Base-by-base conservation (phyloP, 2,888 invertebrate species). In the Mythimna pallens region DNA sequence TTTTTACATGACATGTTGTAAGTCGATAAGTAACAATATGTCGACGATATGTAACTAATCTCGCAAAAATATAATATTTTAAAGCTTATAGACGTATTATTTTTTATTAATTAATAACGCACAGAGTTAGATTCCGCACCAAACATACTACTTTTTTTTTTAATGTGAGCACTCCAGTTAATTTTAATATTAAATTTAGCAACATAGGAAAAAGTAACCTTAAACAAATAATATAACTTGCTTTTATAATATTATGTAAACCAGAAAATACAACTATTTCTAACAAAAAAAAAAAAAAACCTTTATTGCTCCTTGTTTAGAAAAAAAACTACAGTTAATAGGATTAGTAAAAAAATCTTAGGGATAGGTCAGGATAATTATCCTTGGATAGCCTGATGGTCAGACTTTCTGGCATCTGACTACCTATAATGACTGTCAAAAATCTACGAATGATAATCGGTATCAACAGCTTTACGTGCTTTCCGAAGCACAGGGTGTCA, bases 1-100 rank as follows among this genome's bases (percentile, higher is more conserved):
- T 69, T 65, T 57, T 67, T 43, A 67, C 55, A 67, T 66, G 65
- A 69, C 78, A 76, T 65, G 36, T 87, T 78, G 89, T 90, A 90
- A 89, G 89, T 89, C 74, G 67, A 70, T 79, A 34, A 52, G 43
- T 55, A 64, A 68, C 36, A 62, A 66, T 66, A 63, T 74, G 67
- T 80, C 70, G 40, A 77, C 47, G 34, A 12, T 63, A 64, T 80
- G 71, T 73, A 58, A 82, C 85, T 81, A 86, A 84, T 82, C 40
- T 65, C 54, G 82, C 69, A 57, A 70, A 75, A 62, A 50, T 50
- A 70, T 57, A 76, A 66, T 71, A 57, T 58, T 72, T 63, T 54
- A 61, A 69, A 75, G 71, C 75, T 84, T 70, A 65, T 66, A 76
- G 0, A 43, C 64, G 25, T 40, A 57, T 58, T 57, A 34, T 36